Conservation (phyloP, 2,888 invertebrate species). For the Ceratothoa steindachneri region DNA sequence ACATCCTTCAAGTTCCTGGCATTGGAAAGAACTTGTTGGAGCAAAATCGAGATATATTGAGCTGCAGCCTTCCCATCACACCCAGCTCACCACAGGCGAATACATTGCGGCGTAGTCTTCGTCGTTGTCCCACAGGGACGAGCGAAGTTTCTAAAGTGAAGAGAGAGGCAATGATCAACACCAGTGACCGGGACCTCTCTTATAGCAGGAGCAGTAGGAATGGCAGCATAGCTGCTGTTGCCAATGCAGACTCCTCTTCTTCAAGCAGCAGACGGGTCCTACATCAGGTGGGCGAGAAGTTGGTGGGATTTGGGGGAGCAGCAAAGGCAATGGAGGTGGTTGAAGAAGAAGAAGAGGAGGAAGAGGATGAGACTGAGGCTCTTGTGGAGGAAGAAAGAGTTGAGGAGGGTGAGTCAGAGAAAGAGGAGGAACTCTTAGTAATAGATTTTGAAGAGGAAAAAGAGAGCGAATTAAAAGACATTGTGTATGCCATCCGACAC, state of each 20-base stretch:
- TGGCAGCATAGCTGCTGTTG: no score
- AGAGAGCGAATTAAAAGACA: constrained; percentile 1
- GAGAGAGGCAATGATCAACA: neutral
- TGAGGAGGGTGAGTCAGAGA: neutral
- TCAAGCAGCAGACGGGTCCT: neutral
- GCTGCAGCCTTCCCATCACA: constrained; percentile 21
- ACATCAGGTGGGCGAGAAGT: neutral
- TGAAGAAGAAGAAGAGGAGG: constrained; percentile 17
- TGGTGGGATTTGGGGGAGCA: neutral
- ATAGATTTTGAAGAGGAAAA: constrained; percentile 10
- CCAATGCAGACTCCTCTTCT: neutral
- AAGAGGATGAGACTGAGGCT: constrained; percentile 9
- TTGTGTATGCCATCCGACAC: neutral
- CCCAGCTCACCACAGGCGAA: constrained; percentile 21
- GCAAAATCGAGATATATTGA: constrained; percentile 50
- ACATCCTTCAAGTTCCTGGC: constrained; percentile 52
- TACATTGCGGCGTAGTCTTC: constrained; percentile 26
- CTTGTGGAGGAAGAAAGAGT: no score
- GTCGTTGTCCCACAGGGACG: neutral
- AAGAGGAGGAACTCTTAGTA: neutral
- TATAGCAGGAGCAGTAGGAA: neutral
- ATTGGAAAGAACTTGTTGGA: constrained; percentile 52
- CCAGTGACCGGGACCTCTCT: neutral
- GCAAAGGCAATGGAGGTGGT: neutral
- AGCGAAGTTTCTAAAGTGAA: neutral